Evolutionary conservation across 2,113 vertebrate species (phyloP).

Genomic region (Tachycineta bicolor): DNA sequence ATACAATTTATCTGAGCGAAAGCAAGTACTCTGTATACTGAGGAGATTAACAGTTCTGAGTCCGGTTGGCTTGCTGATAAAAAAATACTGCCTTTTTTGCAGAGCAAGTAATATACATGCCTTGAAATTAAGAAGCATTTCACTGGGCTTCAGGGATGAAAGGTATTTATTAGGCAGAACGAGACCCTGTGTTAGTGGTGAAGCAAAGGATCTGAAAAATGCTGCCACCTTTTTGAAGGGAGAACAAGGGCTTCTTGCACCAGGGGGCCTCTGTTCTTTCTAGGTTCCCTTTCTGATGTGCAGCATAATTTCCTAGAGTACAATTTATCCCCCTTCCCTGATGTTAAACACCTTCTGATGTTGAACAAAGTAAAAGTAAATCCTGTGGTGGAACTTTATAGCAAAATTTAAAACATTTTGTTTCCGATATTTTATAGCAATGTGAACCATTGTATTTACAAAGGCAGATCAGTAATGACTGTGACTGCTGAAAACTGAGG

Average conservation of each 20-base stretch:
- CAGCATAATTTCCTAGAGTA: conserved; percentile 23
- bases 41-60: conserved; percentile 28
- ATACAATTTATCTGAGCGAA: conserved; percentile 40
- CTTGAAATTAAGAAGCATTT: conserved; percentile 55
- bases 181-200: neutral
- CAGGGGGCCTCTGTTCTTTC: conserved; percentile 28
- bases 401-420: conserved; percentile 31
- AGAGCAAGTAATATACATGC: neutral
- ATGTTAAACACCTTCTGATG: conserved; percentile 25
- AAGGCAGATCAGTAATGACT: neutral
- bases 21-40: conserved; percentile 29
- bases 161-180: conserved; percentile 48
- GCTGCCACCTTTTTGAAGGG: conserved; percentile 31
- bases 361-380: conserved; percentile 52
- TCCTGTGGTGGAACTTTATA: conserved; percentile 7
- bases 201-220: conserved; percentile 47
- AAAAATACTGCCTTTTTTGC: neutral
- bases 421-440: conserved; percentile 36
- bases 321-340: conserved; percentile 21
- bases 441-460: conserved; percentile 32
- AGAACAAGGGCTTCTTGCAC: conserved; percentile 29
- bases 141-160: conserved; percentile 39
- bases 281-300: conserved; percentile 46
- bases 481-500: neutral
- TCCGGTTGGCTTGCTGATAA: neutral